Base-by-base conservation (phyloP, 2,797 vertebrate genomes). In the Neomorphus geoffroyi region DNA sequence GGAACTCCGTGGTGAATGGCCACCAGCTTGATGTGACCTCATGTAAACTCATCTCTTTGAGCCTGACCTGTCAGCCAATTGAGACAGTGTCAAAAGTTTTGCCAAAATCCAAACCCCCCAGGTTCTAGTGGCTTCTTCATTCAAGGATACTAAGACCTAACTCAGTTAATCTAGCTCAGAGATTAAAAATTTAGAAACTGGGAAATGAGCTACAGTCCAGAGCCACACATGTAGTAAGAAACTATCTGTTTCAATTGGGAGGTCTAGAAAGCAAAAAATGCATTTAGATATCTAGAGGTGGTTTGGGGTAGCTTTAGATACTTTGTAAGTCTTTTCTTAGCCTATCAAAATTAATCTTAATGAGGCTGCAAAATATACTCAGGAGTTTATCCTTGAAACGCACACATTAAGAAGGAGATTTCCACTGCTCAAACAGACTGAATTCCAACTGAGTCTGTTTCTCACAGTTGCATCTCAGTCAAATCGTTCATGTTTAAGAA, bases 11-110 rank as follows among this genome's bases (percentile, higher is more conserved):
- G 8, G 3, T 45, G 8, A 51, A 12, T 35, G 39, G 8, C 15
- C 1, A 1, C 48, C 61, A 62, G n/a, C 1, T 22, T 41, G 21
- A 62, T 50, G 35, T 50, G 61, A 13, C 5, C 4, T 9, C n/a
- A n/a, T n/a, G n/a, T n/a, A n/a, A n/a, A n/a, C n/a, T n/a, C n/a
- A n/a, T n/a, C n/a, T n/a, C n/a, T n/a, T 73, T 48, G 15, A 57
- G 37, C 9, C 24, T 1, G 2, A 41, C 7, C 11, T 1, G 2
- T 21, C 16, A 66, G 9, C 1, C 43, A 57, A 2, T 3, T 28
- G 0, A 62, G 7, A 45, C 6, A 17, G 6, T 33, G 8, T 43
- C 51, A 70, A 79, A 72, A 71, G 3, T 4, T 71, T 86, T 80
- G 13, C 9, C 60, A 75, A 91, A 58, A 56, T 64, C 11, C 9